Percentiles rank a stretch among this genome's conserved stretches.
Evolutionary conservation across 2,888 invertebrate species (phyloP).

Genomic region (Watsonalla cultraria): DNA sequence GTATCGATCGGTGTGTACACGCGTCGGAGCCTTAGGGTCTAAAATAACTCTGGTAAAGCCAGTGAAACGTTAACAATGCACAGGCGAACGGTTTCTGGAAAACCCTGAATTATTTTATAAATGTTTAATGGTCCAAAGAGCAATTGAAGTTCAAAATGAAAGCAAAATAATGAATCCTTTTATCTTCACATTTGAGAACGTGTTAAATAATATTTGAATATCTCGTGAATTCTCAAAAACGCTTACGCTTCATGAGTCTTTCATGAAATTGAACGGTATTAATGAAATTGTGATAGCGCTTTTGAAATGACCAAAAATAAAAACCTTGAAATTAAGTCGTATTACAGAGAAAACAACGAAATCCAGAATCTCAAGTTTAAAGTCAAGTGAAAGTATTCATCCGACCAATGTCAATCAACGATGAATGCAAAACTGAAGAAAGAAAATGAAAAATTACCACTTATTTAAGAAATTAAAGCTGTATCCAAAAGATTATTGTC

Average conservation of each 20-base stretch:
- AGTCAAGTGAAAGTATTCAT: too few species aligned
- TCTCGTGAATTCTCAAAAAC: too few species aligned
- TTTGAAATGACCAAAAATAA: neutral
- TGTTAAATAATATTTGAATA: too few species aligned
- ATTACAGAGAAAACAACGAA: neutral
- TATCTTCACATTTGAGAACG: too few species aligned
- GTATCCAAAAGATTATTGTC: neutral
- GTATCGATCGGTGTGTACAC: slow-evolving; percentile 23
- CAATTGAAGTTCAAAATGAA: too few species aligned
- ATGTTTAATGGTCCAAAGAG: too few species aligned
- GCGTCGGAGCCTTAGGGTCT: slow-evolving; percentile 25
- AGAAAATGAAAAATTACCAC: too few species aligned
- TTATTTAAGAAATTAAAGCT: neutral
- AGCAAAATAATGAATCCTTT: too few species aligned
- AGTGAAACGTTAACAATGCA: neutral
- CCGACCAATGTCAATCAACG: neutral
- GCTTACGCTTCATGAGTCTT: too few species aligned
- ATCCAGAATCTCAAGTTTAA: neutral
- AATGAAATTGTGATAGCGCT: too few species aligned
- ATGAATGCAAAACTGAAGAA: too few species aligned
- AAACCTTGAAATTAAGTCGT: neutral
- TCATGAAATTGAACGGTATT: too few species aligned
- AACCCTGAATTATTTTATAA: neutral
- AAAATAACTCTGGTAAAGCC: neutral
- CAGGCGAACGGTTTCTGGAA: neutral